phyloP scores from a whole-genome alignment of 2,888 invertebrate species.

The Trachelus troglodyta region DNA sequence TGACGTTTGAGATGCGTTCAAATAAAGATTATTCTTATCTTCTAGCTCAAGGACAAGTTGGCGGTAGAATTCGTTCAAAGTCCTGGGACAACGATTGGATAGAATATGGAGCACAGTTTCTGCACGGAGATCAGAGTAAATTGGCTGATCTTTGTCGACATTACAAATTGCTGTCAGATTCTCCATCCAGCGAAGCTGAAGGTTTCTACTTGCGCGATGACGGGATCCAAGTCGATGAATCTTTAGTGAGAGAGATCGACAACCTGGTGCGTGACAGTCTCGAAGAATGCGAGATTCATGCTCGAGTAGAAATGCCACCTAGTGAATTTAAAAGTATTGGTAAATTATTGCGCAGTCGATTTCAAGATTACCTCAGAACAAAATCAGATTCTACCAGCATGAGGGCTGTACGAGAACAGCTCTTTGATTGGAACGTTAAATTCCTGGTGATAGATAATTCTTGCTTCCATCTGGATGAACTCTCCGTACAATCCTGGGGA shows the following conservation, averaged over 20 bases:
- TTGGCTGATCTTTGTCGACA: constrained; percentile 68
- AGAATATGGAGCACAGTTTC: constrained; percentile 75
- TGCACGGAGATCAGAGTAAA: constrained; percentile 71
- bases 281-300: constrained; percentile 67
- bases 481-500: constrained; percentile 73
- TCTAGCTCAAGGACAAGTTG: constrained; percentile 67
- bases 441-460: constrained; percentile 75
- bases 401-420: constrained; percentile 64
- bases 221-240: constrained; percentile 65
- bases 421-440: constrained; percentile 73
- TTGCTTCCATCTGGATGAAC: constrained; percentile 68
- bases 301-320: constrained; percentile 61
- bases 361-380: constrained; percentile 64
- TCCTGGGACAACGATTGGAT: constrained; percentile 63
- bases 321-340: constrained; percentile 64
- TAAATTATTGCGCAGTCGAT: constrained; percentile 59
- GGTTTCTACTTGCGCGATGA: constrained; percentile 69
- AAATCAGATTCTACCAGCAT: constrained; percentile 55
- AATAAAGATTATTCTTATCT: constrained; percentile 12
- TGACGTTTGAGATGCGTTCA: too few species aligned
- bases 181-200: constrained; percentile 70
- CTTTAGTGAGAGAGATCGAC: constrained; percentile 68
- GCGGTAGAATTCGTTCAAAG: constrained; percentile 70
- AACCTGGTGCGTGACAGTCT: constrained; percentile 67
- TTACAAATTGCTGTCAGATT: constrained; percentile 66